phyloP scores from a whole-genome alignment of 2,797 vertebrate species.

The Hoplostethus atlanticus region DNA sequence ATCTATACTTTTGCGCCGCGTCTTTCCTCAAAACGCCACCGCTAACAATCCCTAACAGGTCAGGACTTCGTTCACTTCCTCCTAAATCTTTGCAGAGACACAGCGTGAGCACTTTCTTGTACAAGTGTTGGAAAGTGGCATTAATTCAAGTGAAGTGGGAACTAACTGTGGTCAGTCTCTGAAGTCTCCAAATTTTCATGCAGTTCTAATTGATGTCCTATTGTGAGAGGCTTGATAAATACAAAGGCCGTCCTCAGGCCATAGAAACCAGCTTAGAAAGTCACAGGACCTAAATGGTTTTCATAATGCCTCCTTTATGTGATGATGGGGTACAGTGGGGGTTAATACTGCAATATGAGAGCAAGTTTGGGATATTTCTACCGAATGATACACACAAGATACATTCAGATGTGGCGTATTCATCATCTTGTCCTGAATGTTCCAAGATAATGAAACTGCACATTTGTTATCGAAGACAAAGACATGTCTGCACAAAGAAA shows the following conservation, averaged over 20 bases:
- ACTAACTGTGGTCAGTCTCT: not conserved
- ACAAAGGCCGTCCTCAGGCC: constrained; percentile 43
- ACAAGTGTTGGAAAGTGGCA: not conserved
- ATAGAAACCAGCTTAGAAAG: constrained; percentile 54
- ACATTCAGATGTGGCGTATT: not conserved
- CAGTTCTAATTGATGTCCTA: constrained; percentile 21
- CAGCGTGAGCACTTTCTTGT: not conserved
- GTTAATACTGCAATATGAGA: not conserved
- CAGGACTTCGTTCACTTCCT: not conserved
- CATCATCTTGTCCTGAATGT: constrained; percentile 1
- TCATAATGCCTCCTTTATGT: constrained; percentile 75
- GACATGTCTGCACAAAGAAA: constrained; percentile 13
- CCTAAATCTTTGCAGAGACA: no score
- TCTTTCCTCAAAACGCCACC: not conserved
- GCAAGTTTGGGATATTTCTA: no score
- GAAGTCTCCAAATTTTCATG: not conserved
- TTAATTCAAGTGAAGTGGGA: not conserved
- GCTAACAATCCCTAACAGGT: not conserved
- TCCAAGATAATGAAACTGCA: not conserved
- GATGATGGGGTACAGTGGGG: constrained; percentile 47
- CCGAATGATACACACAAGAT: not conserved
- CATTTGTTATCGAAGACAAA: not conserved
- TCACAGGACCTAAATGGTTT: constrained; percentile 75
- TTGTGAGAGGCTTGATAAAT: constrained; percentile 13
- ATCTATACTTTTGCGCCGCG: constrained; percentile 52